phyloP scores from a whole-genome alignment of 1,140 invertebrate species.

The Ectropis grisescens region DNA sequence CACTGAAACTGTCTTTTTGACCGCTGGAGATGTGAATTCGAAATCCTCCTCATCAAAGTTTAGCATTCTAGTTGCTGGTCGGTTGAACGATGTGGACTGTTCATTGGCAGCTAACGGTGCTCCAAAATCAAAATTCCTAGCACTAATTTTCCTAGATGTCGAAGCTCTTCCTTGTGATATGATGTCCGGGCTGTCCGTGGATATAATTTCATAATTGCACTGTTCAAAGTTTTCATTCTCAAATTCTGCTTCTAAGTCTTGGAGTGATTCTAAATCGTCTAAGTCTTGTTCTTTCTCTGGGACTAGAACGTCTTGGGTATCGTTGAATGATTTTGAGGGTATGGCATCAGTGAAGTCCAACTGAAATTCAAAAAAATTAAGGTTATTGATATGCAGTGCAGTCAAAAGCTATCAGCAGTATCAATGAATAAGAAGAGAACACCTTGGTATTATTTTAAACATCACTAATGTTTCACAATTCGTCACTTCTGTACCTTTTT shows the following conservation, averaged over 20 bases:
- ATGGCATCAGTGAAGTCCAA: conserved; percentile 45
- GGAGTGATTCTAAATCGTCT: conserved; percentile 42
- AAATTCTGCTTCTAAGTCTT: conserved; percentile 60
- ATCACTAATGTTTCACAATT: too few relatives aligned
- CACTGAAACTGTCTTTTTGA: conserved; percentile 30
- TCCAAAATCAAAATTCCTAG: conserved; percentile 54
- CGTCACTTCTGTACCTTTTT: too few relatives aligned
- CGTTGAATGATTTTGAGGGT: conserved; percentile 25
- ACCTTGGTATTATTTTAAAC: too few relatives aligned
- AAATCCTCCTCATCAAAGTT: conserved; percentile 48
- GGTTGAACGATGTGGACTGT: conserved; percentile 52
- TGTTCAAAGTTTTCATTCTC: conserved; percentile 43
- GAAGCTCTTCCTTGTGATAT: conserved; percentile 37
- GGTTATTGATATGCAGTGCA: neutral
- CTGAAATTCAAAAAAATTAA: conserved; percentile 24
- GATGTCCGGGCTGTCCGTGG: conserved; percentile 61
- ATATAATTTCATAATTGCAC: conserved; percentile 64
- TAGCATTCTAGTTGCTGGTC: conserved; percentile 37
- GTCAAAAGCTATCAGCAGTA: neutral
- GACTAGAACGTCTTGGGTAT: too few relatives aligned
- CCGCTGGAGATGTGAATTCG: conserved; percentile 43
- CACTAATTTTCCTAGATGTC: conserved; percentile 35
- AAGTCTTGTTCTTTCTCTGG: conserved; percentile 38
- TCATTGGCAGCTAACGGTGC: conserved; percentile 51
- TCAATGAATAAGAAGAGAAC: too few relatives aligned